Base-by-base conservation (phyloP, 2,797 vertebrate species). In the Coreius guichenoti region DNA sequence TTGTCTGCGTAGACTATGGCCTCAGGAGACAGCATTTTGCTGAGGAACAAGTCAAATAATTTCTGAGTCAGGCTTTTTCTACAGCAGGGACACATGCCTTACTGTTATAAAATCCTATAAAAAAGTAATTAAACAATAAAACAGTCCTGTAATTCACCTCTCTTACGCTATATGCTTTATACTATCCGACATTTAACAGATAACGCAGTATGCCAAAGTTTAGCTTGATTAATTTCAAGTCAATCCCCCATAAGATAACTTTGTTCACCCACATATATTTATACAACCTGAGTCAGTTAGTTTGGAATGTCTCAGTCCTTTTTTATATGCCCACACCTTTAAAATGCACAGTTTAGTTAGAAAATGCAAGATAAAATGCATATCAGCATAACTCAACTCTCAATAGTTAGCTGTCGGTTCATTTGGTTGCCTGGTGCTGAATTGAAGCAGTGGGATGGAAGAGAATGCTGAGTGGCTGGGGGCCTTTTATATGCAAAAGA, bases 401-500 rank as follows among this genome's bases (percentile, higher is more conserved):
- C 47, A 69, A 17, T 29, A 69, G 70, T 33, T 16, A 51, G n/a
- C 49, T 26, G 29, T 19, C 8, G 63, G 70, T 76, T 81, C n/a
- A 29, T 33, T 58, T 19, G 31, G 79, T 85, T 87, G 29, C 82
- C 54, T 54, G 82, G 67, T 39, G 56, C 74, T 85, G 49, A 80
- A 47, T 43, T 85, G 47, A 87, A 82, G 47, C 75, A 16, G 69
- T 63, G 47, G 43, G 12, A 51, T 86, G 51, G 51, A 78, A 84
- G 70, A 73, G 78, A 85, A 85, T 78, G 78, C 63, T 36, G 72
- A 80, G 65, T 83, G 82, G 33, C 43, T 36, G 45, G 13, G 19
- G 65, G 69, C 16, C 69, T 47, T 87, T 69, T 84, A 73, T 67
- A 69, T 79, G 67, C 78, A 73, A 77, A 73, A 79, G 73, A 80